phyloP scores from a whole-genome alignment of 2,113 vertebrate genomes.

The Eudorcas thomsonii region DNA sequence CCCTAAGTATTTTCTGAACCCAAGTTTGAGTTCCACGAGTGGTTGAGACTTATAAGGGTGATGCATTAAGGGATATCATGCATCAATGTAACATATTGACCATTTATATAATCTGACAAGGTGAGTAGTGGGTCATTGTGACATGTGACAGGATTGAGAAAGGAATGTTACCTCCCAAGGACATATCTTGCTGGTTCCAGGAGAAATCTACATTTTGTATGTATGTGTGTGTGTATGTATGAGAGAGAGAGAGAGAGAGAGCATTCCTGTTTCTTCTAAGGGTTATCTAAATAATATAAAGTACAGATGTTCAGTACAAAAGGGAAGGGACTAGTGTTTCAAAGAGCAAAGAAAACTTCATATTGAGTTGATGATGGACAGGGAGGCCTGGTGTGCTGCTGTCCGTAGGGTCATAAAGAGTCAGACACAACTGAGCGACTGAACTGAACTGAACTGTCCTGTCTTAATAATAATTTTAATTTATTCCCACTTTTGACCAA shows the following conservation, averaged over 20 bases:
- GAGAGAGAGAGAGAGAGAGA: background rate
- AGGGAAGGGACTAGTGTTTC: background rate
- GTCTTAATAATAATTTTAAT: background rate
- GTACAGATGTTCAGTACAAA: background rate
- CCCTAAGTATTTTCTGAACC: background rate
- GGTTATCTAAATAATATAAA: background rate
- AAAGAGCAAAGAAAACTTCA: background rate
- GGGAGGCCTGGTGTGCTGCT: background rate
- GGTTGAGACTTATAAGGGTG: background rate
- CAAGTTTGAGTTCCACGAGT: background rate
- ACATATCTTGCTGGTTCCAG: background rate
- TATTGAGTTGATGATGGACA: background rate
- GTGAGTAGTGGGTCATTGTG: background rate
- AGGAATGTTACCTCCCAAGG: background rate
- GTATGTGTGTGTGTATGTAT: background rate
- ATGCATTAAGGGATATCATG: background rate
- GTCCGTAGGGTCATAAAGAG: background rate
- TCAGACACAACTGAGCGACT: fast-evolving
- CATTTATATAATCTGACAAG: background rate
- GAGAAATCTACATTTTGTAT: background rate
- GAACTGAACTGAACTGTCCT: background rate
- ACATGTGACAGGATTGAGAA: background rate
- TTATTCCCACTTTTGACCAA: background rate
- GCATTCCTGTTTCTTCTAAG: background rate
- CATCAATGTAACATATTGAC: background rate